Base-by-base conservation (phyloP, 1,140 invertebrate species). In the Planococcus citri region DNA sequence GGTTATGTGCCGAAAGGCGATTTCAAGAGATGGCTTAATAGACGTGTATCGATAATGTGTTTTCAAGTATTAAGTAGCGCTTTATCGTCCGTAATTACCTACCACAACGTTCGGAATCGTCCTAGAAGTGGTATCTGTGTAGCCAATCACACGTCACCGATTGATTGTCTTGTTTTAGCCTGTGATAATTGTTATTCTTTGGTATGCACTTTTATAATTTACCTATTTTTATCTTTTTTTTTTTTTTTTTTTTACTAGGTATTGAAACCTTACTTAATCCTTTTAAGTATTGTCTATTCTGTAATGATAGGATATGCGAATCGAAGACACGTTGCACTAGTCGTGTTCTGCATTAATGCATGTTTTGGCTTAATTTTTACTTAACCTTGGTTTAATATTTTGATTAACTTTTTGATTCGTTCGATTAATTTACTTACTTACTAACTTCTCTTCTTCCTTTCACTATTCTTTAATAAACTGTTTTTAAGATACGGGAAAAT, bases 131-230 rank as follows among this genome's bases (percentile, higher is more conserved):
- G 95, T 33, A 98, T 99, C 75, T 98, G 96, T 82, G 97, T 99
- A 21, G 97, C 97, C 67, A 99, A 99, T 83, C 97, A 99, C 79
- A 99, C 97, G 0, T 97, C 95, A 70, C 97, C 97, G 1, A 96
- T 99, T 73, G 97, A 99, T 81, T 95, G 95, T 57, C 84, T 99
- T 70, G 88, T 99, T 72, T 84, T 99, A 58, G 95, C 95, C 84
- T 94, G 92, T 82, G 96, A 99, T 82, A 96, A 95, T 79, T 91
- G 91, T 76, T 99, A 99, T 82, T 96, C 95, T 51, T 82, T 99
- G 91, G 95, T 98, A 86, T 79, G 86, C 57, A 20, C 17, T 60
- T 22, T 64, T 64, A 4, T 22, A 25, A 17, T 64, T 64, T 64
- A 24, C 17, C 51, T 58, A 20, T 58, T 58, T 58, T 58, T 58